Base-by-base conservation (phyloP, 2,888 invertebrate species). In the Sclerodermus sp. region DNA sequence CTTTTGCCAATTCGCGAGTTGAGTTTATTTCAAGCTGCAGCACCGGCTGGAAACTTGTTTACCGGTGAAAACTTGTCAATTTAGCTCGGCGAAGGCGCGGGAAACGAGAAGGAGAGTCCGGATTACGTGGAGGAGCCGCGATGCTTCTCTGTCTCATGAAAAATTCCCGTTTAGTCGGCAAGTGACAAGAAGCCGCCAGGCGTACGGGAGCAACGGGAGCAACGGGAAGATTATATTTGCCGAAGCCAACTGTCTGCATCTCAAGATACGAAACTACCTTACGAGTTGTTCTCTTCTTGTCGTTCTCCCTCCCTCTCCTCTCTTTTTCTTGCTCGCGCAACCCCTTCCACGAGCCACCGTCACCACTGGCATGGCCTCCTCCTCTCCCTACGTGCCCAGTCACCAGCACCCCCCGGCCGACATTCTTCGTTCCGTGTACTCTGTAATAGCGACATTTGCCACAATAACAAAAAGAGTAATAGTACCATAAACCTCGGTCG, bases 1-100 rank as follows among this genome's bases (percentile, higher is more conserved):
- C 41, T 13, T 41, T 41, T 41, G 41, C 41, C n/a, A 13, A 23
- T 23, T 23, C 8, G 23, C 23, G 23, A 12, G 23, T 13, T 23
- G 41, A 41, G 41, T 41, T 41, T 29, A 34, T 34, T 43, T 14
- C 32, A n/a, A 17, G 5, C 14, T 18, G 32, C 1, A 13, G 32
- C 32, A 3, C 5, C 17, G 16, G 12, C 17, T 10, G 37, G 18
- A 29, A 46, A 51, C 49, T 53, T 49, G 49, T 61, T 55, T 45
- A 48, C 13, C 37, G 36, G 40, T 41, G 23, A 42, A 36, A 45
- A 51, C 46, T 46, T 49, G 44, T 58, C 51, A 58, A 62, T 62
- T 58, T 55, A 44, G 18, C 41, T 13, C 23, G 2, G 23, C 23
- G 23, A 23, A n/a, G 23, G 23, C 23, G 23, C 3, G 23, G 4